phyloP scores from a whole-genome alignment of 2,113 vertebrate genomes.

The Hyperopisus bebe region DNA sequence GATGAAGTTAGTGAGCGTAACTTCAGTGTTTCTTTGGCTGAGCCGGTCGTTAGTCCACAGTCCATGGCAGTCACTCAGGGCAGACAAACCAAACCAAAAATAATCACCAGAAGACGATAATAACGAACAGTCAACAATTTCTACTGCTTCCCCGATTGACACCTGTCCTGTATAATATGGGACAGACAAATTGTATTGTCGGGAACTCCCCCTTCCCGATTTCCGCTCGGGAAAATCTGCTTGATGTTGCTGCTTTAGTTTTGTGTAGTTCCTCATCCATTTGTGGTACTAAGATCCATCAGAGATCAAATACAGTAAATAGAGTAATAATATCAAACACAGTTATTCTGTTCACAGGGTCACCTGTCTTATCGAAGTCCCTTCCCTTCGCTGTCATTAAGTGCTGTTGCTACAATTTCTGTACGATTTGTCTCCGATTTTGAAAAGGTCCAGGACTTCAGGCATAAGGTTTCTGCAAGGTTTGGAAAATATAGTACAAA shows the following conservation, averaged over 20 bases:
- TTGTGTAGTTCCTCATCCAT: neutral
- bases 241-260: neutral
- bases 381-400: neutral
- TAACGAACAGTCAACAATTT: neutral
- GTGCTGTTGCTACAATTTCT: neutral
- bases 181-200: neutral
- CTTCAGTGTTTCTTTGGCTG: neutral
- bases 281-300: neutral
- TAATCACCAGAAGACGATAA: neutral
- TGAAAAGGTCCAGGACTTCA: too few species aligned
- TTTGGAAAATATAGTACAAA: neutral
- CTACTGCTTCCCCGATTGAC: neutral
- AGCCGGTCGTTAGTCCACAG: neutral
- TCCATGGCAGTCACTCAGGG: neutral
- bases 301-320: neutral
- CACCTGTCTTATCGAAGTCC: neutral
- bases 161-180: neutral
- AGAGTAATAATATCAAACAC: neutral
- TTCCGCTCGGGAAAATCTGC: neutral
- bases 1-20: neutral
- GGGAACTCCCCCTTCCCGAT: neutral
- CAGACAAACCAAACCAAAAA: neutral
- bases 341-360: neutral
- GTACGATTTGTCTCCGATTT: neutral
- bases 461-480: neutral